Evolutionary conservation across 2,888 invertebrate species (phyloP).

Genomic region (Drosophila buzzatii): DNA sequence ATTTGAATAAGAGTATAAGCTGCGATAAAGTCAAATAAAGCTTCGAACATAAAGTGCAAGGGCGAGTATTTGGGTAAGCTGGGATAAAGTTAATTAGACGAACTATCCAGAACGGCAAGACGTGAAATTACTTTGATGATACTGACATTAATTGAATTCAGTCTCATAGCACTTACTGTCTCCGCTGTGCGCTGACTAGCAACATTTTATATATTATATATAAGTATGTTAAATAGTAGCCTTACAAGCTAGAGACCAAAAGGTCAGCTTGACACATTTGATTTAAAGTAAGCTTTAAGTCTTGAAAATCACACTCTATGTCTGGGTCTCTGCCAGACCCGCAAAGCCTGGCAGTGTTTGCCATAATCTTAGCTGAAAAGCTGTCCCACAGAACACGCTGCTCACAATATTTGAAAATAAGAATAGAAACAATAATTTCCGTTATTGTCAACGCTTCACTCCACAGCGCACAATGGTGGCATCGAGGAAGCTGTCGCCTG

Average conservation of each 20-base stretch:
- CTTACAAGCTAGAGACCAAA: not conserved
- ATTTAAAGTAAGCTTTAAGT: constrained; percentile 17
- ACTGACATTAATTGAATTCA: not conserved
- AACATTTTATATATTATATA: not conserved
- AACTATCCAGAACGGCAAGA: constrained; percentile 2
- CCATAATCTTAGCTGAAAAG: constrained; percentile 34
- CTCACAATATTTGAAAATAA: constrained; percentile 39
- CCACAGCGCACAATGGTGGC: constrained; percentile 52
- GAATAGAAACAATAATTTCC: constrained; percentile 75
- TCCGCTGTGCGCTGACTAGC: not conserved
- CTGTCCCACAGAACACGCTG: constrained; percentile 8
- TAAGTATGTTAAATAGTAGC: not conserved
- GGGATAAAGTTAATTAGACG: not conserved
- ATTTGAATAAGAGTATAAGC: not conserved
- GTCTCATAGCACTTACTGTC: not conserved
- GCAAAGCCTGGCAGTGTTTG: constrained; percentile 14
- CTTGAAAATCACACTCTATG: constrained; percentile 10
- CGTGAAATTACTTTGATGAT: constrained; percentile 1
- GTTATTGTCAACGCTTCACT: constrained; percentile 56
- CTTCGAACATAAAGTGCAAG: no score
- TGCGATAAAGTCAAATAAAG: not conserved
- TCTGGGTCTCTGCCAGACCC: no score
- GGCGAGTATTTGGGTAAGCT: not conserved
- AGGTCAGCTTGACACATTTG: not conserved
- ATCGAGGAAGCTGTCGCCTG: constrained; percentile 48